Evolutionary conservation across 2,113 vertebrate species (phyloP).

Genomic region (Sinocyclocheilus rhinocerous): DNA sequence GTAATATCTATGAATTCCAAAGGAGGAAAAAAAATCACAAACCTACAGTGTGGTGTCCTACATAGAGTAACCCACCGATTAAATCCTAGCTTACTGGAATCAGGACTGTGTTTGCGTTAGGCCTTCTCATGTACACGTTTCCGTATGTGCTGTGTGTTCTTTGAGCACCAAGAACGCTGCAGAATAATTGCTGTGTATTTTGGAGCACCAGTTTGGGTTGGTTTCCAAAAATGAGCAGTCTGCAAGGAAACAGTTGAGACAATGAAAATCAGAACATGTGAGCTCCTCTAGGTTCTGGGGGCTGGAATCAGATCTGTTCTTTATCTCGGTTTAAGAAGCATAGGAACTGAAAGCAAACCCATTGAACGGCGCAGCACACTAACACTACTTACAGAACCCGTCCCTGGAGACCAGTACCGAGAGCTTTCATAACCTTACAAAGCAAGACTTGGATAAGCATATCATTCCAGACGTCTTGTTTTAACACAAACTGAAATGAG

Average conservation of each 20-base stretch:
- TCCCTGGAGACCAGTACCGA: slow-evolving; percentile 39
- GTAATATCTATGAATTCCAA: background rate
- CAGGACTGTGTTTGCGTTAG: background rate
- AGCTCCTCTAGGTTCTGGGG: background rate
- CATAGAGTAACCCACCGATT: slow-evolving; percentile 63
- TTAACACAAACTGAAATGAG: slow-evolving; percentile 52
- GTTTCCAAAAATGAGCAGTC: slow-evolving; percentile 2
- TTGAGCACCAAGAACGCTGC: background rate
- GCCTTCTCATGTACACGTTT: background rate
- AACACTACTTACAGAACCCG: slow-evolving; percentile 26
- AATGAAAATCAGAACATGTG: background rate
- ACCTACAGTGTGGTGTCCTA: slow-evolving; percentile 47
- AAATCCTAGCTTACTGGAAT: slow-evolving; percentile 18
- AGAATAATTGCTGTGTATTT: background rate
- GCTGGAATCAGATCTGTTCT: background rate
- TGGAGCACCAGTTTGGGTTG: background rate
- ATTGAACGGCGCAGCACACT: background rate
- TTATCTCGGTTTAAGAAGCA: background rate
- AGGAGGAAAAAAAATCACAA: background rate
- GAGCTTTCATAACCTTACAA: slow-evolving; percentile 71
- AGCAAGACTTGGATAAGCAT: slow-evolving; percentile 70
- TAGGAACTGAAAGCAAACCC: background rate
- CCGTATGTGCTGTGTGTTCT: background rate
- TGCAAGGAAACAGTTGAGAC: background rate
- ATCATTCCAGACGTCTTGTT: slow-evolving; percentile 62